These are phyloP conservation scores for Merluccius polli DNA, from an alignment of 2,797 vertebrate species.

Conservation along the genomic window DNA sequence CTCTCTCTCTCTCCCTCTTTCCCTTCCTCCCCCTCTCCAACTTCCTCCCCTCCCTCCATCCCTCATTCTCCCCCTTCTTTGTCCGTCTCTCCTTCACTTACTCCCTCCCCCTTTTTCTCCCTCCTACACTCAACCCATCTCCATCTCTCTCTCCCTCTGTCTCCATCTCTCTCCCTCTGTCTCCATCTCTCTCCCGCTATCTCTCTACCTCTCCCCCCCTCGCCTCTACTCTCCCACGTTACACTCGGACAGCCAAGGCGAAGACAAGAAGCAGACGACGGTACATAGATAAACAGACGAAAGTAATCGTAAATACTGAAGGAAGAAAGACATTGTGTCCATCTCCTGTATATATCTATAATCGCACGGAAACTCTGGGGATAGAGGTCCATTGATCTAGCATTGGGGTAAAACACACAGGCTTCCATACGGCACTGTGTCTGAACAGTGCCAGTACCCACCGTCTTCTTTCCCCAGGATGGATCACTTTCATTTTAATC, in stretches of 20 bases:
- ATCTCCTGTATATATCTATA: background rate
- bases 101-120: background rate
- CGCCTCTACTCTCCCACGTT: background rate
- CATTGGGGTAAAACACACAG: too few species aligned
- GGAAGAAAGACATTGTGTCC: too few species aligned
- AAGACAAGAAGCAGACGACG: too few species aligned
- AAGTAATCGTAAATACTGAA: too few species aligned
- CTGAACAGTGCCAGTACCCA: background rate
- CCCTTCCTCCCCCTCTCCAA: background rate
- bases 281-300: too few species aligned
- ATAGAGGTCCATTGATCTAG: background rate
- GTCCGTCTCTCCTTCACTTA: background rate
- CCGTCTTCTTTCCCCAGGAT: background rate
- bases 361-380: background rate
- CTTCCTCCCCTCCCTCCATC: background rate
- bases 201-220: background rate
- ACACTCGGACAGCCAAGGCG: too few species aligned
- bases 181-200: background rate
- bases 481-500: background rate
- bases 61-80: background rate
- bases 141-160: background rate
- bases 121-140: background rate
- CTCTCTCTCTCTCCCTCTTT: background rate
- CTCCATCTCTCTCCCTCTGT: background rate
- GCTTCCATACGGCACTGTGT: background rate